A percentile compares a stretch with the other conserved stretches of the same genome.
These are phyloP conservation scores for Sminthurides bifidus DNA, from an alignment of 1,140 invertebrate species.

Conservation along the genomic window DNA sequence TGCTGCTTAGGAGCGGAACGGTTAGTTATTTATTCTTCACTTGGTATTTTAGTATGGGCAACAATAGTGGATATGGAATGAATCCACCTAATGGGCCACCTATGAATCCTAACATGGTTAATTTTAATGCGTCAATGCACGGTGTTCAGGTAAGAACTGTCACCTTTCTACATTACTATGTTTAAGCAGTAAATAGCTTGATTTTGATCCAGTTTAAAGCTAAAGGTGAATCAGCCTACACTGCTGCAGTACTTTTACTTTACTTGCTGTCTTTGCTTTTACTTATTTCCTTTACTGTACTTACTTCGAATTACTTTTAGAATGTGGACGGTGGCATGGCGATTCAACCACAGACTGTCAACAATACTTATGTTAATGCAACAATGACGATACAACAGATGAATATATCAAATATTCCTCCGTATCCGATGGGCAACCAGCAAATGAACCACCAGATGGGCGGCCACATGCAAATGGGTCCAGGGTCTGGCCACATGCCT, in stretches of 20 bases:
- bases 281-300: background rate
- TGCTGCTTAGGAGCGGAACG: constrained; percentile 5
- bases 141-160: constrained; percentile 32
- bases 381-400: constrained; percentile 45
- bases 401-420: constrained; percentile 42
- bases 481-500: constrained; percentile 10
- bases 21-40: background rate
- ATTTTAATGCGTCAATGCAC: constrained; percentile 37
- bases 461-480: constrained; percentile 31
- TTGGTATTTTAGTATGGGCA: constrained; percentile 29
- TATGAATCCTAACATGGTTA: constrained; percentile 35
- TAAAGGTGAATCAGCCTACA: no score
- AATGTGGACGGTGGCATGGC: constrained; percentile 34
- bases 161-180: background rate
- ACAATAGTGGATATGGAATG: constrained; percentile 41
- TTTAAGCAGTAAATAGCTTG: background rate
- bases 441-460: constrained; percentile 39
- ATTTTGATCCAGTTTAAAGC: no score
- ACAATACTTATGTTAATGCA: constrained; percentile 43
- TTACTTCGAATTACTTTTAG: constrained; percentile 6
- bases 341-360: constrained; percentile 39
- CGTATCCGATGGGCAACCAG: constrained; percentile 34
- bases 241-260: background rate
- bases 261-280: background rate
- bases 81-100: constrained; percentile 36